Conservation (phyloP, 2,113 vertebrate species). For the Equus przewalskii region DNA sequence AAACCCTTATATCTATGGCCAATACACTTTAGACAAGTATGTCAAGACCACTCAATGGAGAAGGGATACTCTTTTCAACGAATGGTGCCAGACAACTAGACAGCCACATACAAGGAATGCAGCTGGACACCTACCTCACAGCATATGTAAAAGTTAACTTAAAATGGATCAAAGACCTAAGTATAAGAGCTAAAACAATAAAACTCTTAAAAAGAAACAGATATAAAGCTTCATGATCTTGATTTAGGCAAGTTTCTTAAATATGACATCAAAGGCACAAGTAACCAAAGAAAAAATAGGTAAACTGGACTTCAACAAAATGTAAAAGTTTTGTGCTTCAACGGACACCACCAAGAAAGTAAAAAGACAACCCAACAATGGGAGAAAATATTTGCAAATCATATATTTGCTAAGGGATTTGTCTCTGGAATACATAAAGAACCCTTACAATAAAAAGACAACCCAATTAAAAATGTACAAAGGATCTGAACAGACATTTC, state of each 20-base stretch:
- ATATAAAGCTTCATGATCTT: neutral
- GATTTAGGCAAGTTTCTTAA: neutral
- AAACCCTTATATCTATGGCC: neutral
- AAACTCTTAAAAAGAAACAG: neutral
- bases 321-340: neutral
- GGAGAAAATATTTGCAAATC: neutral
- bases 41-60: neutral
- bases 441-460: neutral
- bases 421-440: constrained; percentile 13
- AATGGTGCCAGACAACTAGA: neutral
- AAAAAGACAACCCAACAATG: neutral
- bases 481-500: constrained; percentile 24
- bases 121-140: neutral
- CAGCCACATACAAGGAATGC: neutral
- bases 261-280: neutral
- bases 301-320: constrained; percentile 11
- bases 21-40: neutral
- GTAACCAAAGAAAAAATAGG: neutral
- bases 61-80: constrained; percentile 34
- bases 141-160: constrained; percentile 14
- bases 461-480: constrained; percentile 9
- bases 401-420: neutral
- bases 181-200: neutral
- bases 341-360: neutral
- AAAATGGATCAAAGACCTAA: constrained; percentile 21